Percentiles rank a stretch among this genome's conserved stretches.
Evolutionary conservation across 2,888 invertebrate species (phyloP).

Genomic region (Rambutsinella grinnellia): DNA sequence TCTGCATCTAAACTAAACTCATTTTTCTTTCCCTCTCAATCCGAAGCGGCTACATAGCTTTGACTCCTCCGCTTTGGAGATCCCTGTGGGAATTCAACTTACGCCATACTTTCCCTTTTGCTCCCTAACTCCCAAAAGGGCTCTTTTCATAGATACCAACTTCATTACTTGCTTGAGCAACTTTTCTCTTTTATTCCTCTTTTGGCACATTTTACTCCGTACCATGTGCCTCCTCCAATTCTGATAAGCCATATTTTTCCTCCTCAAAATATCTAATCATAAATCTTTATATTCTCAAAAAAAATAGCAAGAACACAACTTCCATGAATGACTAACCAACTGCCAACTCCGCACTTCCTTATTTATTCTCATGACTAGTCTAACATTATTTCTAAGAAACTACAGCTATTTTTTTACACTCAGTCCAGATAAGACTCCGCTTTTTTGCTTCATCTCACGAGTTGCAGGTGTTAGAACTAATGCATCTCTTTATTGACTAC

Average conservation of each 20-base stretch:
- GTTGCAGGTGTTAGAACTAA: conserved; percentile 41
- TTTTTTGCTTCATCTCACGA: too few relatives aligned
- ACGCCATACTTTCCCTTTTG: too few relatives aligned
- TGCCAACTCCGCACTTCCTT: too few relatives aligned
- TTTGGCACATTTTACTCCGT: conserved; percentile 49
- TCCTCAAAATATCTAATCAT: conserved; percentile 5
- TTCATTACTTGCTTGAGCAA: conserved; percentile 65
- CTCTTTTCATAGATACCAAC: conserved; percentile 65
- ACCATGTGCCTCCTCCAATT: conserved; percentile 37
- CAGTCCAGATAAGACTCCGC: too few relatives aligned
- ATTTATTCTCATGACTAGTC: conserved; percentile 4
- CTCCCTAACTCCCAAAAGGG: conserved; percentile 64
- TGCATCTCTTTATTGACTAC: conserved; percentile 61
- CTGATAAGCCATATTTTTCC: conserved; percentile 17
- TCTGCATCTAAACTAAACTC: too few relatives aligned
- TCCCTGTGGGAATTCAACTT: too few relatives aligned
- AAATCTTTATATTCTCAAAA: conserved; percentile 18
- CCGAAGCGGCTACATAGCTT: too few relatives aligned
- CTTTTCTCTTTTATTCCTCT: conserved; percentile 62
- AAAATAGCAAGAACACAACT: too few relatives aligned
- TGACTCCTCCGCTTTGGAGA: too few relatives aligned
- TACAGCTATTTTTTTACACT: too few relatives aligned
- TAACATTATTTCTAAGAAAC: conserved; percentile 2
- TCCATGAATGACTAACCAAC: too few relatives aligned
- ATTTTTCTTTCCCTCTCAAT: too few relatives aligned